These are phyloP conservation scores for Periparus ater DNA, from an alignment of 2,797 vertebrate species.

Conservation along the genomic window DNA sequence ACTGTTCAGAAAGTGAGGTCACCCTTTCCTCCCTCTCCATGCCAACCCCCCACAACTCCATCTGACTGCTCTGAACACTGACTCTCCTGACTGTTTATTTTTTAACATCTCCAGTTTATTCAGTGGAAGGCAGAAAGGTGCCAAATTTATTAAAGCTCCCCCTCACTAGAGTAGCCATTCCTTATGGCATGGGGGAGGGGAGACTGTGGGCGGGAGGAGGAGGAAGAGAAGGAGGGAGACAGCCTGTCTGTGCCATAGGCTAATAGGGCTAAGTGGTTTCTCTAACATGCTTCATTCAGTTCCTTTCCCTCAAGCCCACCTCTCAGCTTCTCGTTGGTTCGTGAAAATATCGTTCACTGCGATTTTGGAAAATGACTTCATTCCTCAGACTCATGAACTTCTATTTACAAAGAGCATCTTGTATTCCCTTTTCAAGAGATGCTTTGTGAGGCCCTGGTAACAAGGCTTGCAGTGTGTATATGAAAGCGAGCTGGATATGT, in stretches of 20 bases:
- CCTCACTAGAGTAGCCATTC: background rate
- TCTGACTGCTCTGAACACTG: background rate
- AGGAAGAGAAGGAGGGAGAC: background rate
- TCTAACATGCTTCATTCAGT: slow-evolving; percentile 31
- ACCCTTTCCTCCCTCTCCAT: background rate
- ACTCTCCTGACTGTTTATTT: background rate
- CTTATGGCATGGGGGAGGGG: slow-evolving; percentile 3
- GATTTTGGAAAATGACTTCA: slow-evolving; percentile 78
- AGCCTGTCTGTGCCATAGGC: slow-evolving; percentile 9
- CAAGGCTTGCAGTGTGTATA: slow-evolving; percentile 81
- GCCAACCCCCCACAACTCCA: background rate
- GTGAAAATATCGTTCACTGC: slow-evolving; percentile 67
- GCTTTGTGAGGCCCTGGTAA: slow-evolving; percentile 79
- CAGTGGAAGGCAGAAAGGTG: slow-evolving; percentile 35
- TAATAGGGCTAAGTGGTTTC: slow-evolving; percentile 20
- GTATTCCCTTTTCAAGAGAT: slow-evolving; percentile 80
- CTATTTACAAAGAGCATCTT: slow-evolving; percentile 85
- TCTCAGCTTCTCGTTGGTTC: slow-evolving; percentile 5
- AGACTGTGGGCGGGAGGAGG: background rate
- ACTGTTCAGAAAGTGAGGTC: slow-evolving; percentile 57
- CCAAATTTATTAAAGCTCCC: background rate
- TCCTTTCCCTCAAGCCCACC: slow-evolving; percentile 30
- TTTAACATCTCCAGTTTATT: slow-evolving; percentile 24
- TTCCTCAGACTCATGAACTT: slow-evolving; percentile 79
- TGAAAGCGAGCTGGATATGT: slow-evolving; percentile 52